Evolutionary conservation across 2,888 invertebrate genomes (phyloP), one percentile per base, ranked within the genome.

Genomic region (Mesoligia furuncula): DNA sequence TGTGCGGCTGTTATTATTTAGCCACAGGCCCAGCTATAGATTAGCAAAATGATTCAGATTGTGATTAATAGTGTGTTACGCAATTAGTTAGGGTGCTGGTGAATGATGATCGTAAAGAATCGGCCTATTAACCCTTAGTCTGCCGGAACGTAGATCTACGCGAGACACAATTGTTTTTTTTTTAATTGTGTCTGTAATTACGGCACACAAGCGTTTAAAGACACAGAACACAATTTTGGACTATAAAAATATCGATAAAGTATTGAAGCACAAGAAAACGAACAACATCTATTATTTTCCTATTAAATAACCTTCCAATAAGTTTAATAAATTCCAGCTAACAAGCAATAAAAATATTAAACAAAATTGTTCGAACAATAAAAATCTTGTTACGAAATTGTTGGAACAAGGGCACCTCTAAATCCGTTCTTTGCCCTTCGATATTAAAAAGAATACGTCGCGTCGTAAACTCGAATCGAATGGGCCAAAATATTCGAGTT

Each of bases 391-490:
- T 61, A 42, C 59, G 39, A 75, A 78, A 51, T 83, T 59, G 42
- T 51, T 61, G 61, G 27, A 39, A 70, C 78, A 76, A 82, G 83
- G 83, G 79, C 85, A 85, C 69, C 85, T 85, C 73, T 76, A 67
- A 82, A 77, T 83, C 74, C 20, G 83, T 75, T 85, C 83, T 61
- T 82, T 77, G 79, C 80, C 72, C 79, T 77, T 76, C 77, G 36
- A 85, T 77, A 66, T 78, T 80, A 62, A 72, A 77, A 73, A 77
- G 61, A 81, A 79, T 77, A 71, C 62, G 73, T 84, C 31, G 31
- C 31, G 31, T 31, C 81, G 77, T 86, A 85, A 87, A 86, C 78
- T 79, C 48, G 69, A 78, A 80, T 85, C 77, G 73, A 80, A 77
- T 70, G 42, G 66, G 73, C 73, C 42, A 81, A 81, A 80, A 83